These are phyloP conservation scores for Trichogramma evanescens DNA, from an alignment of 2,888 invertebrate species.

Conservation along the genomic window DNA sequence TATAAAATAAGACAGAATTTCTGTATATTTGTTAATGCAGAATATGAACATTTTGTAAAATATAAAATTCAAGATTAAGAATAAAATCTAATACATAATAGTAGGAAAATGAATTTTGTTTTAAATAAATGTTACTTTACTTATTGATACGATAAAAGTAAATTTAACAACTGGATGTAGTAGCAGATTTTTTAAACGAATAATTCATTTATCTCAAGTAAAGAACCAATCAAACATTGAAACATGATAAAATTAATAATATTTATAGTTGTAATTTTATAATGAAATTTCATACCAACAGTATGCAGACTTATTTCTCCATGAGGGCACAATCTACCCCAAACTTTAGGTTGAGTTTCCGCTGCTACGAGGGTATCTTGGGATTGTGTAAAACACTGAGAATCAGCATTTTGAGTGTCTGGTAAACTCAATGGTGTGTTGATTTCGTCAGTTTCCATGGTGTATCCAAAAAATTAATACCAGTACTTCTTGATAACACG, in stretches of 20 bases:
- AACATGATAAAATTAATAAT: too few species aligned
- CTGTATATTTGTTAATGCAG: neutral
- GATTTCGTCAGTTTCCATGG: conserved; percentile 11
- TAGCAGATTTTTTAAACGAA: neutral
- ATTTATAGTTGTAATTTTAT: too few species aligned
- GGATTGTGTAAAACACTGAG: conserved; percentile 30
- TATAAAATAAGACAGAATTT: conserved; percentile 10
- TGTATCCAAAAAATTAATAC: neutral
- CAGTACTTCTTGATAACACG: neutral
- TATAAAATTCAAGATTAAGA: too few species aligned
- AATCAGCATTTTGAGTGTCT: conserved; percentile 35
- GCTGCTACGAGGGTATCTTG: conserved; percentile 25
- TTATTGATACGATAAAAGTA: too few species aligned
- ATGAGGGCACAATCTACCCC: conserved; percentile 35
- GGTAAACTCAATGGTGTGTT: conserved; percentile 27
- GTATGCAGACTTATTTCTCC: conserved; percentile 14
- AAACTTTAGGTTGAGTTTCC: conserved; percentile 19
- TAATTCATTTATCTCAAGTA: neutral
- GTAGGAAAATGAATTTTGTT: too few species aligned
- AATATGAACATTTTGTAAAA: too few species aligned
- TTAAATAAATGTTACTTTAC: too few species aligned
- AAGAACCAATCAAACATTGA: too few species aligned
- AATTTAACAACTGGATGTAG: neutral
- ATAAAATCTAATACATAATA: too few species aligned
- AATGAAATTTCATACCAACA: conserved; percentile 21